Evolutionary conservation across 2,797 vertebrate species (phyloP).

Genomic region (Neosilurus mollespiculum): DNA sequence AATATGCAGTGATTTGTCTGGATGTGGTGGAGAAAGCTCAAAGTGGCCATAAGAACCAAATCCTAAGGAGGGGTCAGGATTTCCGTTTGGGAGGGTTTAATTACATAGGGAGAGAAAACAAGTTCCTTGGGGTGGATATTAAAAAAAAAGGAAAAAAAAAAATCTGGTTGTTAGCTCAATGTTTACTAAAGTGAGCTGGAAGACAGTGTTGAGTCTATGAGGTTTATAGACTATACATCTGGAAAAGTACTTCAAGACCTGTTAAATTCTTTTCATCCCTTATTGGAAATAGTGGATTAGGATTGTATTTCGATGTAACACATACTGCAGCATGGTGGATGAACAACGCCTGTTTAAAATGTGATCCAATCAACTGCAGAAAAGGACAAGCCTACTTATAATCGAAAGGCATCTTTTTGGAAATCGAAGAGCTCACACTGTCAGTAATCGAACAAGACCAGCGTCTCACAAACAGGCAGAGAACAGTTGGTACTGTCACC

Average conservation of each 20-base stretch:
- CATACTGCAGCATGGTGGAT: background rate
- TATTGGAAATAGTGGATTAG: constrained; percentile 8
- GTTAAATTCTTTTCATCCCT: constrained; percentile 20
- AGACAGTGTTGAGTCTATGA: background rate
- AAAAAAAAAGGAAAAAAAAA: background rate
- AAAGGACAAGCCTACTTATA: background rate
- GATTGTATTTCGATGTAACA: background rate
- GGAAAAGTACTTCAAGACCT: constrained; percentile 16
- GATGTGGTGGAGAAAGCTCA: constrained; percentile 16
- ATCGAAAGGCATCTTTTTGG: too few species aligned
- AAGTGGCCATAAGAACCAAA: constrained; percentile 16
- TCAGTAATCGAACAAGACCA: background rate
- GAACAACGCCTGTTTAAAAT: constrained; percentile 11
- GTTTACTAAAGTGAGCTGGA: constrained; percentile 19
- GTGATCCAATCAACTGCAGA: background rate
- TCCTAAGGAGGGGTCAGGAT: constrained; percentile 11
- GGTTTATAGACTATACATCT: constrained; percentile 23
- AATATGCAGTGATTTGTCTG: constrained; percentile 1
- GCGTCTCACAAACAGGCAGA: too few species aligned
- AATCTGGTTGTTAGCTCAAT: background rate
- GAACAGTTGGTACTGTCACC: too few species aligned
- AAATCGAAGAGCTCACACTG: background rate
- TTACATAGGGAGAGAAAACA: constrained; percentile 21
- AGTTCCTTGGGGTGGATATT: background rate
- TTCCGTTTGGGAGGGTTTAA: constrained; percentile 29